phyloP scores from a whole-genome alignment of 2,113 vertebrate species.

The Phycodurus eques region DNA sequence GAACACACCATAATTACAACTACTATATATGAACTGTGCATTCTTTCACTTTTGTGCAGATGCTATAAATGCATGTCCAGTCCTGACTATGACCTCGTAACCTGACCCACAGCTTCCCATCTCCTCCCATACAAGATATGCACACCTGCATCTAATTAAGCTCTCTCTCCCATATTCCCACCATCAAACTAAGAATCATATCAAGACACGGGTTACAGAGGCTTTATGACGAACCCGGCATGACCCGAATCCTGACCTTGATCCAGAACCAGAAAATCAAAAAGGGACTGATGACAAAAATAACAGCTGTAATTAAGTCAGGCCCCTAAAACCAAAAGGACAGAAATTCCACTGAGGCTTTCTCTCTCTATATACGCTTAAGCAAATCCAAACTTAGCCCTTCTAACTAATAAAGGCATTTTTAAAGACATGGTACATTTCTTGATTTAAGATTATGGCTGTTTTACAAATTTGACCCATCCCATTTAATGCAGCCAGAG shows the following conservation, averaged over 20 bases:
- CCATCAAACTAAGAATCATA: conserved; percentile 41
- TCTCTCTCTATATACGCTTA: conserved; percentile 23
- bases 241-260: conserved; percentile 43
- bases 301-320: conserved; percentile 46
- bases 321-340: conserved; percentile 23
- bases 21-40: background rate
- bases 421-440: conserved; percentile 48
- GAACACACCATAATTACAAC: background rate
- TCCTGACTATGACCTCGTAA: conserved; percentile 25
- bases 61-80: background rate
- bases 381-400: conserved; percentile 31
- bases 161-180: conserved; percentile 44
- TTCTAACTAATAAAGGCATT: conserved; percentile 27
- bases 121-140: conserved; percentile 35
- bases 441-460: conserved; percentile 46
- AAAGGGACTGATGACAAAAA: conserved; percentile 50
- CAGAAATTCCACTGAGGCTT: conserved; percentile 16
- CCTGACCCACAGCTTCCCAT: conserved; percentile 26
- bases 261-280: conserved; percentile 57
- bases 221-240: conserved; percentile 52
- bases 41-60: conserved; percentile 13
- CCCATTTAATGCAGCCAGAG: conserved; percentile 31
- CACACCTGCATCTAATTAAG: conserved; percentile 61
- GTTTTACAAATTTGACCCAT: conserved; percentile 49
- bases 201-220: conserved; percentile 30